Evolutionary conservation across 2,888 invertebrate species (phyloP).

Genomic region (Euclidia mi): DNA sequence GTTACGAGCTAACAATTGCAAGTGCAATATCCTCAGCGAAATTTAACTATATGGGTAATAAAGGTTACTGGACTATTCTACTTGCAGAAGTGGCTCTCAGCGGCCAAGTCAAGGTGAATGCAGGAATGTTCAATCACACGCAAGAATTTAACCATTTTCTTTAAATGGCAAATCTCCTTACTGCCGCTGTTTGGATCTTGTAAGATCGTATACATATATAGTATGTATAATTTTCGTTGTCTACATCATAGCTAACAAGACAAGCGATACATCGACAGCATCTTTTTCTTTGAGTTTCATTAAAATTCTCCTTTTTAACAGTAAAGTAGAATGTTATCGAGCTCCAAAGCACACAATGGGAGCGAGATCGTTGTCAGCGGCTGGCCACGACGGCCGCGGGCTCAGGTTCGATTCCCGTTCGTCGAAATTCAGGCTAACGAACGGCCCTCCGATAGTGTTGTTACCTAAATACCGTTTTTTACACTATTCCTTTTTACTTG

Average conservation of each 20-base stretch:
- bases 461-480: conserved; percentile 73
- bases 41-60: no score
- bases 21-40: no score
- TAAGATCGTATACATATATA: no score
- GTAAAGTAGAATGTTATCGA: conserved; percentile 79
- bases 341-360: conserved; percentile 82
- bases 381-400: conserved; percentile 75
- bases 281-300: conserved; percentile 59
- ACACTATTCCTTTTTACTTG: conserved; percentile 54
- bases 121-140: no score
- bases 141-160: no score
- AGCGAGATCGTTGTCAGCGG: conserved; percentile 81
- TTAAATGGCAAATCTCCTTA: no score
- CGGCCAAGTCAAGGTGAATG: no score
- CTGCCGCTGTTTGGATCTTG: no score
- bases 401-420: conserved; percentile 82
- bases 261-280: conserved; percentile 22
- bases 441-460: conserved; percentile 69
- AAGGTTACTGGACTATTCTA: no score
- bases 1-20: no score
- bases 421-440: conserved; percentile 83
- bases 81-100: no score
- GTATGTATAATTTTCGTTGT: no score
- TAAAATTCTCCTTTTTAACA: conserved; percentile 72
- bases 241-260: conserved; percentile 17